A percentile compares a stretch with the other conserved stretches of the same genome.
phyloP scores from a whole-genome alignment of 2,888 invertebrate genomes.

The Cataglyphis cursor region DNA sequence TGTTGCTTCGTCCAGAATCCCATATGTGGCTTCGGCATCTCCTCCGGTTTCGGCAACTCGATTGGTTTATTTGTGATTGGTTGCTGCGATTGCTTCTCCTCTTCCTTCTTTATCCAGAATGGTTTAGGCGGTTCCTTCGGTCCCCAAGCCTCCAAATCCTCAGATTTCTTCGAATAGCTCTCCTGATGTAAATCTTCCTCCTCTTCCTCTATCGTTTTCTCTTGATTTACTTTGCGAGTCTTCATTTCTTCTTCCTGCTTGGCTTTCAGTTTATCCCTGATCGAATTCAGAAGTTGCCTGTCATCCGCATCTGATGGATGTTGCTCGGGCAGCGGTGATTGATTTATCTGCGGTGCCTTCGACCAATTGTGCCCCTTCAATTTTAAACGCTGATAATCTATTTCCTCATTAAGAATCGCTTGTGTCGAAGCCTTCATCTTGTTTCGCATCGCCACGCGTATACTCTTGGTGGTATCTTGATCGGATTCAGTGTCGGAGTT shows the following conservation, averaged over 20 bases:
- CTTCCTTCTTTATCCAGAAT: constrained; percentile 83
- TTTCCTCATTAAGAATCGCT: constrained; percentile 86
- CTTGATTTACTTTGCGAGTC: constrained; percentile 69
- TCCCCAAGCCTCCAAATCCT: constrained; percentile 72
- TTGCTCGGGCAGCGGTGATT: constrained; percentile 75
- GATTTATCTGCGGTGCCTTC: constrained; percentile 80
- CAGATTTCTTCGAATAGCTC: constrained; percentile 69
- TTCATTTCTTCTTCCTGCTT: constrained; percentile 88
- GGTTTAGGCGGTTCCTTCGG: constrained; percentile 72
- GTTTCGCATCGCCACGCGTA: constrained; percentile 90
- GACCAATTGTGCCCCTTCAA: constrained; percentile 87
- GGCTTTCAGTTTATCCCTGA: constrained; percentile 88
- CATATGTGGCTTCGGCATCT: constrained; percentile 86
- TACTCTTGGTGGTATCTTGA: constrained; percentile 89
- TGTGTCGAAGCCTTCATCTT: constrained; percentile 87
- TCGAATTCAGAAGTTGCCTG: constrained; percentile 87
- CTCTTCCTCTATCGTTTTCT: constrained; percentile 67
- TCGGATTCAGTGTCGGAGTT: constrained; percentile 86
- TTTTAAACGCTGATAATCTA: constrained; percentile 83
- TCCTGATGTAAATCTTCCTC: constrained; percentile 70
- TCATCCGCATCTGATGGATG: constrained; percentile 86
- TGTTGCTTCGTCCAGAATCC: constrained; percentile 86
- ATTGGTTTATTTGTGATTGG: constrained; percentile 69
- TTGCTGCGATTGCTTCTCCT: constrained; percentile 76
- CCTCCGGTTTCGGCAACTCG: constrained; percentile 82